phyloP scores from a whole-genome alignment of 2,797 vertebrate species.

The Lindbergichthys nudifrons region DNA sequence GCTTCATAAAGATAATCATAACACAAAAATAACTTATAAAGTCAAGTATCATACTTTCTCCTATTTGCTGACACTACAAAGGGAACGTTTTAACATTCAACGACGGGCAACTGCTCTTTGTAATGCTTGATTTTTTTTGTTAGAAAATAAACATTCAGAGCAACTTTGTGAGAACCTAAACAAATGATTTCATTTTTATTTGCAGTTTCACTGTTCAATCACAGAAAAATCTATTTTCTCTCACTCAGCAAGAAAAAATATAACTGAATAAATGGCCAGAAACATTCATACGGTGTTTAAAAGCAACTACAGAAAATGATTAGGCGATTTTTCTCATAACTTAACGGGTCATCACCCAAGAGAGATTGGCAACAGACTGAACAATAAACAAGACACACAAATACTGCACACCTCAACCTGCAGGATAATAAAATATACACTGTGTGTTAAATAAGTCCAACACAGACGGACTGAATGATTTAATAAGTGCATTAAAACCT shows the following conservation, averaged over 20 bases:
- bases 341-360: conserved; percentile 37
- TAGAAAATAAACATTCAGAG: neutral
- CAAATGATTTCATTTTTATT: conserved; percentile 56
- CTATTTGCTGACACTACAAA: too few relatives aligned
- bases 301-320: conserved; percentile 54
- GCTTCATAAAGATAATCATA: too few relatives aligned
- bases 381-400: conserved; percentile 29
- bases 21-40: too few relatives aligned
- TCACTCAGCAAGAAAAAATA: conserved; percentile 32
- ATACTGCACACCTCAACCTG: conserved; percentile 28
- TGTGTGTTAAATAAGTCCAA: conserved; percentile 11
- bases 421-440: conserved; percentile 43
- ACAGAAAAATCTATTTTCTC: conserved; percentile 20
- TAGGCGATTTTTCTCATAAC: conserved; percentile 22
- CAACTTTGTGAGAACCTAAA: conserved; percentile 36
- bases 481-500: conserved; percentile 27
- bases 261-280: conserved; percentile 22
- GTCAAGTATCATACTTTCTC: too few relatives aligned
- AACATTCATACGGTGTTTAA: conserved; percentile 58
- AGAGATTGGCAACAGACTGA: conserved; percentile 28
- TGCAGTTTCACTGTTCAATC: conserved; percentile 42
- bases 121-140: neutral
- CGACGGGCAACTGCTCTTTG: neutral
- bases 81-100: too few relatives aligned
- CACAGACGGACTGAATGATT: conserved; percentile 16